Percentiles rank a stretch among this genome's conserved stretches.
Conservation (phyloP, 2,888 invertebrate genomes). For the Amphipyra tragopoginis region DNA sequence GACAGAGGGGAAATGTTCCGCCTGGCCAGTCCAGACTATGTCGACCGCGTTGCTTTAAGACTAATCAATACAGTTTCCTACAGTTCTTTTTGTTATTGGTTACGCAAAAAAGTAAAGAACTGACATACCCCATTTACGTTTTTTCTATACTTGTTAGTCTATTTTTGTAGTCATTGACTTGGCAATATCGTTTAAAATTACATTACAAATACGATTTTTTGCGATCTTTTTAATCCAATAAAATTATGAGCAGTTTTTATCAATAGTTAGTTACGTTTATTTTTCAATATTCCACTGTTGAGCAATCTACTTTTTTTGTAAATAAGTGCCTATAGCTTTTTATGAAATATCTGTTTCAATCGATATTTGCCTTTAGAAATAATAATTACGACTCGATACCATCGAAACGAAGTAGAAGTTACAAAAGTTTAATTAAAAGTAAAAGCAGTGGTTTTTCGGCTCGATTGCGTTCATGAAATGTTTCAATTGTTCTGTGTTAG, state of each 20-base stretch:
- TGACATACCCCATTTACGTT: constrained; percentile 1
- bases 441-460: too few relatives aligned
- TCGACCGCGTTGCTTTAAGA: too few relatives aligned
- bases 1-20: too few relatives aligned
- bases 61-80: too few relatives aligned
- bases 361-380: too few relatives aligned
- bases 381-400: too few relatives aligned
- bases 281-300: constrained; percentile 14
- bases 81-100: too few relatives aligned
- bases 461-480: too few relatives aligned
- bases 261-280: neutral
- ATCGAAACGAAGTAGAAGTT: too few relatives aligned
- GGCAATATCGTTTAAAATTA: neutral
- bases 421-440: too few relatives aligned
- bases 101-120: neutral
- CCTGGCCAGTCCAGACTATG: too few relatives aligned
- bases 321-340: neutral
- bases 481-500: too few relatives aligned
- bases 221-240: constrained; percentile 8
- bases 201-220: neutral
- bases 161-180: neutral
- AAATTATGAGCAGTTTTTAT: constrained; percentile 1
- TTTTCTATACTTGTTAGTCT: constrained; percentile 1
- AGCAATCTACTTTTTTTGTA: constrained; percentile 6
- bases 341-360: neutral